phyloP scores from a whole-genome alignment of 2,888 invertebrate species.

The Drosophila nigricruria region DNA sequence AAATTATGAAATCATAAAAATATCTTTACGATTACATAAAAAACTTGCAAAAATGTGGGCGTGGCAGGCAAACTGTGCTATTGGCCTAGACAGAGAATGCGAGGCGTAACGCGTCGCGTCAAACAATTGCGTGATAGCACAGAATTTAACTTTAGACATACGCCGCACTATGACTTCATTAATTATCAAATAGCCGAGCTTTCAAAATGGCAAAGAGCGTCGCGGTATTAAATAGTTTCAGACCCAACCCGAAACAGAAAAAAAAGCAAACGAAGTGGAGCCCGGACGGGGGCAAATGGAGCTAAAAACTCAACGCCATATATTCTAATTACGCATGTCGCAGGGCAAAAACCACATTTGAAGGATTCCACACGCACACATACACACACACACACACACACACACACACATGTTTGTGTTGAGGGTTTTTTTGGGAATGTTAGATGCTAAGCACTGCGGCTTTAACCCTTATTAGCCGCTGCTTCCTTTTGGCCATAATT shows the following conservation, averaged over 20 bases:
- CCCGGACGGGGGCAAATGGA: constrained; percentile 9
- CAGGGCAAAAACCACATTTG: constrained; percentile 62
- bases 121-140: constrained; percentile 74
- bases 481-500: constrained; percentile 66
- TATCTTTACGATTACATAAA: constrained; percentile 80
- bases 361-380: constrained; percentile 65
- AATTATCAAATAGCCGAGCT: constrained; percentile 75
- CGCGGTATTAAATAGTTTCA: constrained; percentile 54
- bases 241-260: constrained; percentile 25
- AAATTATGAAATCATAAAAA: constrained; percentile 82
- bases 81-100: constrained; percentile 27
- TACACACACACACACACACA: constrained; percentile 16
- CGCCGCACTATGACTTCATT: constrained; percentile 75
- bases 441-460: constrained; percentile 64
- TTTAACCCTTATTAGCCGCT: constrained; percentile 78
- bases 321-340: constrained; percentile 74
- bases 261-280: neutral
- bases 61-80: constrained; percentile 35
- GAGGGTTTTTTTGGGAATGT: constrained; percentile 37
- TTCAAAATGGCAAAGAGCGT: constrained; percentile 61
- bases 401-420: constrained; percentile 1
- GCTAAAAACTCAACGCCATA: constrained; percentile 55
- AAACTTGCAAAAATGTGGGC: constrained; percentile 67
- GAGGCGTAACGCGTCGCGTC: constrained; percentile 9
- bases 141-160: constrained; percentile 78